Evolutionary conservation across 2,113 vertebrate genomes (phyloP).

Genomic region (Oxyura jamaicensis): DNA sequence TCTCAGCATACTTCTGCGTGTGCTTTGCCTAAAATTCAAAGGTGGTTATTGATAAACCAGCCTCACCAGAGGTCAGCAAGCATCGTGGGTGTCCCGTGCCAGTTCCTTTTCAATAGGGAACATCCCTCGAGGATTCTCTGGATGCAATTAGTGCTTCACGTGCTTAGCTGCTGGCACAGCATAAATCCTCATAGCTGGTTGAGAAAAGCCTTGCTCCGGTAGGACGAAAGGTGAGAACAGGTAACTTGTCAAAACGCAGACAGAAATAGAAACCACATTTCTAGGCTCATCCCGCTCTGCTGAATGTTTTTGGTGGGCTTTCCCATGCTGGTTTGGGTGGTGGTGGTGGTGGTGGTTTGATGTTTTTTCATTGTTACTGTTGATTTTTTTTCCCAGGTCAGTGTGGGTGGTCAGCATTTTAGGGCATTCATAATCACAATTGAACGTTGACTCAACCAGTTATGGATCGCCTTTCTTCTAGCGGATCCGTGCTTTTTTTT

Average conservation of each 20-base stretch:
- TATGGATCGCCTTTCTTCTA: not conserved
- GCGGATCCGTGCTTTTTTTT: not conserved
- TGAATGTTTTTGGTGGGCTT: not conserved
- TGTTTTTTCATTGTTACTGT: not conserved
- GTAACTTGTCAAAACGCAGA: not conserved
- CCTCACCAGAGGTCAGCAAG: not conserved
- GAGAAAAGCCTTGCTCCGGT: not conserved
- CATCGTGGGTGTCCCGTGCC: not conserved
- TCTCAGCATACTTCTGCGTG: not conserved
- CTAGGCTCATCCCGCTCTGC: not conserved
- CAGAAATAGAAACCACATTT: conserved; percentile 7
- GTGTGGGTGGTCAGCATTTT: not conserved
- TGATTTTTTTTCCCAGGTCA: not conserved
- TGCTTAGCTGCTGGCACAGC: not conserved
- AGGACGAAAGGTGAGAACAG: not conserved
- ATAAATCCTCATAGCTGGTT: not conserved
- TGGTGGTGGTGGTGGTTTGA: no score
- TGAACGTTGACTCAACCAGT: not conserved
- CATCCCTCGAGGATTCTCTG: not conserved
- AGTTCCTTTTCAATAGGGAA: not conserved
- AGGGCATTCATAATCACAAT: not conserved
- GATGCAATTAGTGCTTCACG: fast-evolving
- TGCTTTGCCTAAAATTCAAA: not conserved
- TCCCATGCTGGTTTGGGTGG: fast-evolving
- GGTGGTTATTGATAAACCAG: not conserved